phyloP scores from a whole-genome alignment of 2,113 vertebrate genomes.

The Myrmecophaga tridactyla region DNA sequence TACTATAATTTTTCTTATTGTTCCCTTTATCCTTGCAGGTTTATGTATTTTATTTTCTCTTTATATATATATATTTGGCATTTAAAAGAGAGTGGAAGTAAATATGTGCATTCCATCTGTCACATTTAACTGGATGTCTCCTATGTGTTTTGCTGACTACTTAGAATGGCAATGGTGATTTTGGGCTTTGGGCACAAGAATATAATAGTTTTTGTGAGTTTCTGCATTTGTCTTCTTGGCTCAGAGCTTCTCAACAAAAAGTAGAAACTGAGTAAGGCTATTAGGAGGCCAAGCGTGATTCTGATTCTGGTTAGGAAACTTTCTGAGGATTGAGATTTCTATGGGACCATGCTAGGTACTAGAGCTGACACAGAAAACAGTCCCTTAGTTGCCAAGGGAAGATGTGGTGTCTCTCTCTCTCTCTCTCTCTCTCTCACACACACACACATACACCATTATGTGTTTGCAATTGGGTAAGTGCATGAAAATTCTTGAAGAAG shows the following conservation, averaged over 20 bases:
- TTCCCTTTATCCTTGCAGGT: neutral
- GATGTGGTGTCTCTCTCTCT: neutral
- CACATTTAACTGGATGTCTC: neutral
- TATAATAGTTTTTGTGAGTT: neutral
- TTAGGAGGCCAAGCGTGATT: neutral
- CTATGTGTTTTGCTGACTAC: neutral
- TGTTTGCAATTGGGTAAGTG: neutral
- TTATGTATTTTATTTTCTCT: conserved; percentile 3
- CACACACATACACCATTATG: neutral
- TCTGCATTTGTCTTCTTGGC: neutral
- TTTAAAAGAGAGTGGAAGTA: neutral
- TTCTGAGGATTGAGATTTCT: neutral
- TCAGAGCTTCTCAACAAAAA: neutral
- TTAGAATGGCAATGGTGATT: conserved; percentile 27
- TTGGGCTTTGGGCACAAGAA: neutral
- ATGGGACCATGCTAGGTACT: neutral
- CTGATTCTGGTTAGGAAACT: neutral
- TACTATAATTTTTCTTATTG: neutral
- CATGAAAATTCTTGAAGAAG: neutral
- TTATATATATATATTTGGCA: neutral
- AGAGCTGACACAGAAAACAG: neutral
- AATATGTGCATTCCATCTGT: neutral
- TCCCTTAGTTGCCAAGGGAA: neutral
- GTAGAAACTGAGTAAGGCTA: neutral
- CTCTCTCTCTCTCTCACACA: neutral